Percentiles rank a stretch among this genome's conserved stretches.
Conservation (phyloP, 2,113 vertebrate genomes). For the Rhinolophus ferrumequinum region DNA sequence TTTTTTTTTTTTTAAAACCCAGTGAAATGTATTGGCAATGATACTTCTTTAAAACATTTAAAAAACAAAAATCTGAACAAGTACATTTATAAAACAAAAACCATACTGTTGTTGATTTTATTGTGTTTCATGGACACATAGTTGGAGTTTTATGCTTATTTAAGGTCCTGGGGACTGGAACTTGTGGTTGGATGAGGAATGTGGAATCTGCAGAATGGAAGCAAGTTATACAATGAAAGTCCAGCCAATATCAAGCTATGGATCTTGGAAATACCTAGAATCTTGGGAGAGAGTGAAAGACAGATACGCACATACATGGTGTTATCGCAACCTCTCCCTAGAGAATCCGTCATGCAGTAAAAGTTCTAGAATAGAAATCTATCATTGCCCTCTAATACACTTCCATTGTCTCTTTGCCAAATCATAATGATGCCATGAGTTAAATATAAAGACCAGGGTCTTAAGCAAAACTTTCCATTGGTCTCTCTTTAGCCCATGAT, state of each 20-base stretch:
- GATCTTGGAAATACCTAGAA: background rate
- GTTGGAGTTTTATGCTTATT: background rate
- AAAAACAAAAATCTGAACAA: background rate
- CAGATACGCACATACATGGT: background rate
- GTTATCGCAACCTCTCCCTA: background rate
- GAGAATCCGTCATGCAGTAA: background rate
- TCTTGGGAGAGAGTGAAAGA: background rate
- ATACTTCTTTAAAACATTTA: background rate
- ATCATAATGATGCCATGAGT: background rate
- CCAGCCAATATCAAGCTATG: background rate
- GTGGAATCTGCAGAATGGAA: background rate
- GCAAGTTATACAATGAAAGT: background rate
- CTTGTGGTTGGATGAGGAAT: background rate
- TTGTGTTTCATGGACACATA: background rate
- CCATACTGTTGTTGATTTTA: background rate
- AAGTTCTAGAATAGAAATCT: background rate
- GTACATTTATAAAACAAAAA: background rate
- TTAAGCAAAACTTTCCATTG: background rate
- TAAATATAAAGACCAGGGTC: background rate
- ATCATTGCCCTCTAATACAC: background rate
- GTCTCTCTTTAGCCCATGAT: background rate
- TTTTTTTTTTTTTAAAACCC: background rate
- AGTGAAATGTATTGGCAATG: conserved; percentile 1
- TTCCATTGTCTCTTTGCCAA: background rate
- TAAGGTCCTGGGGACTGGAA: background rate